Conservation (phyloP, 53 echinoderm and acorn worm species). For the Glandiceps talaboti region DNA sequence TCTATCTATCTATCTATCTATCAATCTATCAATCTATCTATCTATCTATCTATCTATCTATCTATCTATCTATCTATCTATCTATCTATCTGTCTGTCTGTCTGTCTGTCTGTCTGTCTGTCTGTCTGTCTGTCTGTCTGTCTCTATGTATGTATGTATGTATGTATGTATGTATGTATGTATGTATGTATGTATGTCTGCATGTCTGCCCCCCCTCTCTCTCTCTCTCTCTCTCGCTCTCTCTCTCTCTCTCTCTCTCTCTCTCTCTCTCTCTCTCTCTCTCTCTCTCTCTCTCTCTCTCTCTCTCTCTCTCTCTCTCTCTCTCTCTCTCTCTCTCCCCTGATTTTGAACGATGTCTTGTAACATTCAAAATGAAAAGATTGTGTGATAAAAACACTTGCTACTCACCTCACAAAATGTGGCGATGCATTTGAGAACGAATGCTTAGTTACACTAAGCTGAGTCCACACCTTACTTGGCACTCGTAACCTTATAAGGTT, state of each 20-base stretch:
- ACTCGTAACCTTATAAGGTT: no score
- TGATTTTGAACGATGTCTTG: no score
- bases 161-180: no score
- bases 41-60: neutral
- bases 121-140: neutral
- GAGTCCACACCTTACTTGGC: no score
- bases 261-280: neutral
- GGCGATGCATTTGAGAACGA: no score
- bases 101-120: neutral
- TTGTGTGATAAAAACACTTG: no score
- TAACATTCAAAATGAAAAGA: no score
- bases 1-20: neutral
- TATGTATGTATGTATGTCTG: no score
- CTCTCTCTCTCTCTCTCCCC: no score
- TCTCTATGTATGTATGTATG: neutral
- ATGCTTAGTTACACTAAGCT: no score
- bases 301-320: neutral
- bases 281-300: neutral
- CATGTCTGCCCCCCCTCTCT: neutral
- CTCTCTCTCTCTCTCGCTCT: neutral
- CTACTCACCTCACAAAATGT: no score
- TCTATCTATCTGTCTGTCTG: neutral
- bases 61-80: neutral
- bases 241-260: neutral
- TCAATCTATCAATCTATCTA: neutral